phyloP scores from a whole-genome alignment of 2,113 vertebrate genomes.

The Pteronura brasiliensis region DNA sequence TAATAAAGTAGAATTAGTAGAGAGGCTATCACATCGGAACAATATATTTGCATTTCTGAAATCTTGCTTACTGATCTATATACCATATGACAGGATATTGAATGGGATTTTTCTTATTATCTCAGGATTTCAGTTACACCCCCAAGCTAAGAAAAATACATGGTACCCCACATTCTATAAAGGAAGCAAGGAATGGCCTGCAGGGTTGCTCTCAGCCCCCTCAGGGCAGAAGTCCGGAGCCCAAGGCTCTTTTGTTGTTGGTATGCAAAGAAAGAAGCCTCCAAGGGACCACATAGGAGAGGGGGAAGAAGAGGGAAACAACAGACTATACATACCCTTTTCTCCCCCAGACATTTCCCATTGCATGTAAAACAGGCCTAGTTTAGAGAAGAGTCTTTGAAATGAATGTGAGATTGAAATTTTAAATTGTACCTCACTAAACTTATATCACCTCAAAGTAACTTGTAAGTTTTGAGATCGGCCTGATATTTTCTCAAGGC shows the following conservation, averaged over 20 bases:
- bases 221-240: background rate
- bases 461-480: background rate
- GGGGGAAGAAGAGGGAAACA: background rate
- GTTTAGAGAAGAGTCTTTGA: background rate
- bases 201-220: background rate
- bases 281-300: too few relatives aligned
- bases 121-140: background rate
- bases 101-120: constrained; percentile 17
- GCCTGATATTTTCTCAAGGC: background rate
- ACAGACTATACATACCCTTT: background rate
- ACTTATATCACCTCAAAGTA: background rate
- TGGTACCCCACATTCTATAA: background rate
- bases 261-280: background rate
- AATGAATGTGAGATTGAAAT: background rate
- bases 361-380: background rate
- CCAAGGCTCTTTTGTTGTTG: background rate
- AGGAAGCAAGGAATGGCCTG: background rate
- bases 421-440: background rate
- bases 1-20: background rate
- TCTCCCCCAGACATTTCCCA: background rate
- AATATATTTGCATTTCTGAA: background rate
- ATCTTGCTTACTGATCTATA: background rate
- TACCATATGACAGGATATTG: background rate
- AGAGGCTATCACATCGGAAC: background rate
- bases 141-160: background rate